A percentile compares a stretch with the other conserved stretches of the same genome.
Evolutionary conservation across 2,113 vertebrate genomes (phyloP).

Genomic region (Eublepharis macularius): DNA sequence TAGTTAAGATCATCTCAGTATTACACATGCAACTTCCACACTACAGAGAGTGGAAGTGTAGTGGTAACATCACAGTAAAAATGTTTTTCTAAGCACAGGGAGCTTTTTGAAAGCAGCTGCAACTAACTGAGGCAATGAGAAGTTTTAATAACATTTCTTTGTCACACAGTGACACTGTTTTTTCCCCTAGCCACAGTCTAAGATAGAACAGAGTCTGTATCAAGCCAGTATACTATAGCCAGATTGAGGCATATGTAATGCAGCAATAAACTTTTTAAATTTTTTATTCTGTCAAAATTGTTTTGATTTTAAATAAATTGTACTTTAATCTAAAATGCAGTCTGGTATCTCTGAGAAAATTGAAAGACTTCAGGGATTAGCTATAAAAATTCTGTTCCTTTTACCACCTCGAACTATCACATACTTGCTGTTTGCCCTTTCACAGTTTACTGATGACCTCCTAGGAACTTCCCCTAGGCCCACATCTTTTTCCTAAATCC

Average conservation of each 20-base stretch:
- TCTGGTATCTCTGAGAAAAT: neutral
- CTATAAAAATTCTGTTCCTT: neutral
- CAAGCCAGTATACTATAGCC: conserved; percentile 4
- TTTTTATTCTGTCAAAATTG: conserved; percentile 25
- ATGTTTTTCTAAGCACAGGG: neutral
- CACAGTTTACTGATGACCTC: neutral
- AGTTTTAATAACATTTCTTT: neutral
- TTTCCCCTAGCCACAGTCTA: neutral
- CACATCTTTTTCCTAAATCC: neutral
- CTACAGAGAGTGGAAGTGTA: neutral
- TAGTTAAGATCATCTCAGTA: neutral
- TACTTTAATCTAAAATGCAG: conserved; percentile 18
- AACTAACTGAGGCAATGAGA: neutral
- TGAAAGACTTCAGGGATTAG: neutral
- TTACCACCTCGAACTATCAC: neutral
- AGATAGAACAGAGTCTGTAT: conserved; percentile 5
- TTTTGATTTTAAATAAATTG: conserved; percentile 26
- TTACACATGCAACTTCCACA: neutral
- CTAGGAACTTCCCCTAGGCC: neutral
- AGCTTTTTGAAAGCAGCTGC: neutral
- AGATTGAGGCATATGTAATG: conserved; percentile 17
- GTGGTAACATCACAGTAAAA: neutral
- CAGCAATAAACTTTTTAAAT: conserved; percentile 15
- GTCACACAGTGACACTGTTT: neutral
- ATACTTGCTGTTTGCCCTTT: too few relatives aligned